Evolutionary conservation across 2,113 vertebrate genomes (phyloP).

Genomic region (Cichladusa arquata): DNA sequence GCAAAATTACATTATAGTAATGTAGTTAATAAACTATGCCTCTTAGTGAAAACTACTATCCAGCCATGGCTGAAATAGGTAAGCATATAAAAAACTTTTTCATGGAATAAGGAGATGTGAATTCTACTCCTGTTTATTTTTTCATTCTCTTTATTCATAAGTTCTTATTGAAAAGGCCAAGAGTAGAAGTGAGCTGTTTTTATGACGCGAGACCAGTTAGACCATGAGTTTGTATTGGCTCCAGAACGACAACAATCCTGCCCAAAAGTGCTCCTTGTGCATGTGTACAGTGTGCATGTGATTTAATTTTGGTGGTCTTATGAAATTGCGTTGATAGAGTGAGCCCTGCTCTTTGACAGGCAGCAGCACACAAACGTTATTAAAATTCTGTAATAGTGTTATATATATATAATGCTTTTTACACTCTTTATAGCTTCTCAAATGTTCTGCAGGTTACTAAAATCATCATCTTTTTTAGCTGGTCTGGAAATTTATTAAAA

Average conservation of each 20-base stretch:
- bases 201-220: background rate
- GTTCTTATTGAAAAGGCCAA: background rate
- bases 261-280: background rate
- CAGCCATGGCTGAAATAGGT: background rate
- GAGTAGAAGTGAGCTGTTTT: background rate
- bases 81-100: background rate
- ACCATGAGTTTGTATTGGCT: background rate
- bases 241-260: background rate
- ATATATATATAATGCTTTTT: background rate
- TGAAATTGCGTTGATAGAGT: background rate
- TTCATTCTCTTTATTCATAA: background rate
- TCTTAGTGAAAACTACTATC: background rate
- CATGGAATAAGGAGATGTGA: background rate
- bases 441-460: background rate
- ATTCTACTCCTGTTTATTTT: background rate
- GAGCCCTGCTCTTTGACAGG: background rate
- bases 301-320: background rate
- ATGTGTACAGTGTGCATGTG: background rate
- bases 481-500: background rate
- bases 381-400: background rate
- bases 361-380: background rate
- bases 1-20: background rate
- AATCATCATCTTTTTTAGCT: background rate
- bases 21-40: background rate
- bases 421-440: background rate